phyloP scores from a whole-genome alignment of 2,113 vertebrate genomes.

The Nothocercus julius region DNA sequence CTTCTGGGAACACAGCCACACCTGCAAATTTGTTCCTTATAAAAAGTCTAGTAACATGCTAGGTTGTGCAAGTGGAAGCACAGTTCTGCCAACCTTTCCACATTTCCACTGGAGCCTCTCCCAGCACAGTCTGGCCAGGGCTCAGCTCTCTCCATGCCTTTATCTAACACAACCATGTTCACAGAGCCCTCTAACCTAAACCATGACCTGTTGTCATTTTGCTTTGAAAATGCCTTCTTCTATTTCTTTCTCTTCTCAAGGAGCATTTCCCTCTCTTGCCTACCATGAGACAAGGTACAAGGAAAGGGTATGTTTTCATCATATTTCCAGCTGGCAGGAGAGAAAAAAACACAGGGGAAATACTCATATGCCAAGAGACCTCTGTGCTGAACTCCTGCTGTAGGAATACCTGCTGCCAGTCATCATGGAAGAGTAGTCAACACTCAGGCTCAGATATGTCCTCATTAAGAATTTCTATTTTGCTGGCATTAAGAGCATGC shows the following conservation, averaged over 20 bases:
- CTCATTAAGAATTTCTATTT: not conserved
- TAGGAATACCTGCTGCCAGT: not conserved
- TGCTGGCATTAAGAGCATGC: not conserved
- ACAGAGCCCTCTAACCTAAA: not conserved
- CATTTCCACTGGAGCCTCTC: not conserved
- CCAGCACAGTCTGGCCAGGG: not conserved
- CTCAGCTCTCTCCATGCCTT: not conserved
- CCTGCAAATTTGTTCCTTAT: not conserved
- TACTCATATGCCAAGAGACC: not conserved
- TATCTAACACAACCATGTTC: not conserved
- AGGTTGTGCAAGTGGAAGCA: not conserved
- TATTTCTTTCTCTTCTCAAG: not conserved
- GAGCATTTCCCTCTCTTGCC: not conserved
- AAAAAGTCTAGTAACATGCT: not conserved
- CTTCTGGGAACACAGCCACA: not conserved
- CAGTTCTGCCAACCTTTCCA: not conserved
- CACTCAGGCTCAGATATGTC: not conserved
- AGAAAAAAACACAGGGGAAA: not conserved
- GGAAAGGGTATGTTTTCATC: not conserved
- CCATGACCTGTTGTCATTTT: not conserved
- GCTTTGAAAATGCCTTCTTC: not conserved
- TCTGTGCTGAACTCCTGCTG: not conserved
- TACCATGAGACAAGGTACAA: rapidly evolving
- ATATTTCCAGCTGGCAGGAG: not conserved
- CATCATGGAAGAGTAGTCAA: not conserved